Evolutionary conservation across 2,888 invertebrate species (phyloP).

Genomic region (Anthrax anthrax): DNA sequence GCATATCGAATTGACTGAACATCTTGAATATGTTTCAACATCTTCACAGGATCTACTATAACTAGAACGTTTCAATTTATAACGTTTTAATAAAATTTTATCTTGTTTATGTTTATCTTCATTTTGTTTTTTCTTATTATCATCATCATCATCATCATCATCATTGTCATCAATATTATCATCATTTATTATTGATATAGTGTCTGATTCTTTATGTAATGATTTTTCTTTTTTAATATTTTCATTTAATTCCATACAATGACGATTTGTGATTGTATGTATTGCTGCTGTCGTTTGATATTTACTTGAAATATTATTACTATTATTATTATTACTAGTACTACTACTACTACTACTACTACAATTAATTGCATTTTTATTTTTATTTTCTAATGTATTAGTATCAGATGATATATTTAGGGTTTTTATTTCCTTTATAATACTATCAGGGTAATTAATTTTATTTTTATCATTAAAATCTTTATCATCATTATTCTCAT

Average conservation of each 20-base stretch:
- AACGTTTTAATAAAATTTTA: conserved; percentile 8
- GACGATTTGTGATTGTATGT: too few relatives aligned
- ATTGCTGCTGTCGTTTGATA: neutral
- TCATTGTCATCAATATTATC: neutral
- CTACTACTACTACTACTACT: neutral
- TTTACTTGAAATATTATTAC: neutral
- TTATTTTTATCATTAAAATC: too few relatives aligned
- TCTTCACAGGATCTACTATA: conserved; percentile 13
- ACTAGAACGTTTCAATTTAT: conserved; percentile 12
- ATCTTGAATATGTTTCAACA: conserved; percentile 4
- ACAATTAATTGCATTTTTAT: neutral
- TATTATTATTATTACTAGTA: neutral
- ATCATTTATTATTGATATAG: conserved; percentile 5
- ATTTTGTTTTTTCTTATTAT: neutral
- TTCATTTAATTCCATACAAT: too few relatives aligned
- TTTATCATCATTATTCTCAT: conserved; percentile 2
- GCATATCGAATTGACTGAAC: conserved; percentile 1
- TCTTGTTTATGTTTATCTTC: conserved; percentile 10
- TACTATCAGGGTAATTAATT: too few relatives aligned
- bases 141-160: conserved; percentile 4
- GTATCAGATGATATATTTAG: neutral
- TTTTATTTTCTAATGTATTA: neutral
- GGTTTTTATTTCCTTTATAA: neutral
- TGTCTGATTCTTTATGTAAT: conserved; percentile 8
- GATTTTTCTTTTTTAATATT: conserved; percentile 11